phyloP scores from a whole-genome alignment of 2,888 invertebrate genomes.

The Zele albiditarsus region DNA sequence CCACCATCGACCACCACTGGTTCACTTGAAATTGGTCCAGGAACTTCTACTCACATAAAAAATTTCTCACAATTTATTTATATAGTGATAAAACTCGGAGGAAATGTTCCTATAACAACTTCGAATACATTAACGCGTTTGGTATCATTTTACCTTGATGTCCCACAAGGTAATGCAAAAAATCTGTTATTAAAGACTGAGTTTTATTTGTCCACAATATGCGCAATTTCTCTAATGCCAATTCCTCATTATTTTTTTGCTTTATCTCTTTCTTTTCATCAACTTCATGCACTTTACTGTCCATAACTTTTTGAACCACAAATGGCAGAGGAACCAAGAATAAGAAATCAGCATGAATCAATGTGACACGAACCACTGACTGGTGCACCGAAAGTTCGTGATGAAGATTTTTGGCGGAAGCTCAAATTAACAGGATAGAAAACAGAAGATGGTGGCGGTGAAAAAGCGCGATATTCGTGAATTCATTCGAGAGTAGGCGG shows the following conservation, averaged over 20 bases:
- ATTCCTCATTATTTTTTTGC: constrained; percentile 3
- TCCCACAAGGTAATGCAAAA: constrained; percentile 73
- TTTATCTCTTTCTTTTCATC: not conserved
- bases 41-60: constrained; percentile 79
- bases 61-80: constrained; percentile 7
- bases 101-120: not conserved
- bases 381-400: constrained; percentile 38
- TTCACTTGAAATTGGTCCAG: constrained; percentile 84
- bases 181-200: constrained; percentile 71
- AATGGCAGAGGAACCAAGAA: constrained; percentile 1
- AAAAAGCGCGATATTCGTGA: constrained; percentile 33
- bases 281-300: constrained; percentile 25
- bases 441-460: constrained; percentile 6
- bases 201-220: constrained; percentile 65
- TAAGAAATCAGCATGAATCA: constrained; percentile 16
- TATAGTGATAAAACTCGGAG: not conserved
- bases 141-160: constrained; percentile 73
- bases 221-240: constrained; percentile 62
- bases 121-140: not conserved
- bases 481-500: constrained; percentile 34
- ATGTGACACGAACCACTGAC: constrained; percentile 36
- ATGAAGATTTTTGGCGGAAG: constrained; percentile 45
- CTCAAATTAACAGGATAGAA: constrained; percentile 24
- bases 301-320: constrained; percentile 33
- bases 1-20: constrained; percentile 88